These are phyloP conservation scores for Mustela lutreola DNA, from an alignment of 2,113 vertebrate species.

Conservation along the genomic window DNA sequence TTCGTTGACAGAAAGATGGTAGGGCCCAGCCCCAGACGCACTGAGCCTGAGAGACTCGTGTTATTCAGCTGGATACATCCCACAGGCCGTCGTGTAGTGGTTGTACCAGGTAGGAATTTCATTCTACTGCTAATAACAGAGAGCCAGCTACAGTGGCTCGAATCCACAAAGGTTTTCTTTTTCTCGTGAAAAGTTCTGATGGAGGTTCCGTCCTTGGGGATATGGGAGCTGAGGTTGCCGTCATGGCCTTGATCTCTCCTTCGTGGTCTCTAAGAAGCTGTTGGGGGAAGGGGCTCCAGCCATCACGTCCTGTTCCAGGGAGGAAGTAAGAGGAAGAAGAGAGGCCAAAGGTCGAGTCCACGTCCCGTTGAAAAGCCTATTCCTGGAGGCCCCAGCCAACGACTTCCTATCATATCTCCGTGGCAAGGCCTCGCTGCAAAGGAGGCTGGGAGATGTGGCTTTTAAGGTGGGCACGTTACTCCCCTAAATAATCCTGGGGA, in stretches of 20 bases:
- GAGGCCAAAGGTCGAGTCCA: conserved; percentile 17
- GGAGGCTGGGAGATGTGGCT: conserved; percentile 36
- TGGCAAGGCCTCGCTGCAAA: neutral
- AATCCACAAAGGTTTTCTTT: neutral
- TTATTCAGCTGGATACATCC: neutral
- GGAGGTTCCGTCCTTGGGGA: neutral
- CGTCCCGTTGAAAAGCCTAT: conserved; percentile 22
- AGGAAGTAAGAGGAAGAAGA: conserved; percentile 64
- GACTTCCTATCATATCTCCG: conserved; percentile 28
- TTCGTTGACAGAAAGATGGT: neutral
- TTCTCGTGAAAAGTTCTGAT: neutral
- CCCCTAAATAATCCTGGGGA: neutral
- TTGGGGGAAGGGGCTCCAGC: neutral
- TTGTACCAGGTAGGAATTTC: neutral
- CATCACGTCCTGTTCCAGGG: neutral
- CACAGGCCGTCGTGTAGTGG: neutral
- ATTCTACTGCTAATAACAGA: neutral
- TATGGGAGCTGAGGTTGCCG: neutral
- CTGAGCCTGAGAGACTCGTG: neutral
- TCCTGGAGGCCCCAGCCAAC: neutral
- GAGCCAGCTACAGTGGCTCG: neutral
- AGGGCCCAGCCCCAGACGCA: neutral
- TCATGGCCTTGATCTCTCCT: neutral
- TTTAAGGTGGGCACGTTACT: neutral
- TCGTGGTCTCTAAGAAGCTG: neutral